Conservation (phyloP, 2,888 invertebrate genomes). For the Globia sparganii region DNA sequence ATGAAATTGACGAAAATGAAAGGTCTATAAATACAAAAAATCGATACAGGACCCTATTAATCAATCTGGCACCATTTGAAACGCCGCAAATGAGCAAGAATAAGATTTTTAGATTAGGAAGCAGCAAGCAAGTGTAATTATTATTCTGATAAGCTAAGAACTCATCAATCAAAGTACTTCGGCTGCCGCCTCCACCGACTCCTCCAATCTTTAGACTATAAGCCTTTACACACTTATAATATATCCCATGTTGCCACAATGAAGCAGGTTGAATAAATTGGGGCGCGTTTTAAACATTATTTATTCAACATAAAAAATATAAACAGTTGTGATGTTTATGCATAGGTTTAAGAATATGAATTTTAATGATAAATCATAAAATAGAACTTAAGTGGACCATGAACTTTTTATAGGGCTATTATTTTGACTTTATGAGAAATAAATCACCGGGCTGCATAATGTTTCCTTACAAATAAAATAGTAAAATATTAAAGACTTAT, state of each 20-base stretch:
- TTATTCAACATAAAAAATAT: conserved; percentile 17
- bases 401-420: conserved; percentile 38
- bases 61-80: conserved; percentile 61
- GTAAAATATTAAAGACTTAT: not conserved
- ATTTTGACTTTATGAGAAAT: conserved; percentile 31
- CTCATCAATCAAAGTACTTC: conserved; percentile 78
- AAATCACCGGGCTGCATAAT: conserved; percentile 32
- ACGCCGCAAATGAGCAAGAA: conserved; percentile 61
- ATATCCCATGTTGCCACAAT: conserved; percentile 49
- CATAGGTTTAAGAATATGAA: conserved; percentile 11
- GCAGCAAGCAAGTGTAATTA: conserved; percentile 68
- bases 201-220: conserved; percentile 64
- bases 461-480: not conserved
- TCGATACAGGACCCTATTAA: conserved; percentile 60
- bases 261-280: conserved; percentile 33
- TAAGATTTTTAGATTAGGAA: conserved; percentile 67
- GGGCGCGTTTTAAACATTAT: conserved; percentile 8
- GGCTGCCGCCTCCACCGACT: conserved; percentile 63
- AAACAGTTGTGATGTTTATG: conserved; percentile 8
- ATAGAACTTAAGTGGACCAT: conserved; percentile 29
- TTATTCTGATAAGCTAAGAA: conserved; percentile 69
- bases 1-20: conserved; percentile 1
- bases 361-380: conserved; percentile 41
- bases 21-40: conserved; percentile 30
- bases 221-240: conserved; percentile 56